Base-by-base conservation (phyloP, 2,888 invertebrate species). In the Fragum whitleyi region DNA sequence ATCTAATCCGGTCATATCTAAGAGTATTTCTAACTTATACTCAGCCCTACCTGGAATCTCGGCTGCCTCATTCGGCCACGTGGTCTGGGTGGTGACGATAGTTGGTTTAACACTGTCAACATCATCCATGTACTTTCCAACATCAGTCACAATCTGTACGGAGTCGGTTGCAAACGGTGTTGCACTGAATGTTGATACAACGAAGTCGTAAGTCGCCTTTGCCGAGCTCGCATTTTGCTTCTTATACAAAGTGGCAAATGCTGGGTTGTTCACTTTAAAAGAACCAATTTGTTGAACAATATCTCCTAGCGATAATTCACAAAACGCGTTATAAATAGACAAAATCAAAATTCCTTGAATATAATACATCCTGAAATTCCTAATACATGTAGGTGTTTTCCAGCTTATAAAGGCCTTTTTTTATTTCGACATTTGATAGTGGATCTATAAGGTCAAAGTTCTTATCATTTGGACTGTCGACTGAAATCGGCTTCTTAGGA, bases 21-120 rank as follows among this genome's bases (percentile, higher is more conserved):
- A n/a, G n/a, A n/a, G n/a, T n/a, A n/a, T n/a, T n/a, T n/a, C n/a
- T n/a, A n/a, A n/a, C n/a, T n/a, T n/a, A n/a, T 6, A 36, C 3
- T 36, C 9, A 9, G 32, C 32, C 39, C 11, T 65, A 74, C 74
- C 79, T 71, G 79, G 74, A 26, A 79, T 70, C 1, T 74, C 79
- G 1, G 79, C 57, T 0, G 51, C 70, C 36, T 79, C 79, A 29
- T 79, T 79, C 6, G 79, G 79, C 74, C 79, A 79, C 55, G 71
- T 74, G 39, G 74, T 69, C 28, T 79, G 47, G 1, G 79, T 79
- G 0, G 79, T 79, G 16, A 79, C 32, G 11, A 29, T 47, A n/a
- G 59, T 39, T n/a, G 65, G 53, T 19, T 70, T 51, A 21, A 74
- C 53, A 11, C n/a, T 39, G 9, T 32, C n/a, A 7, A 79, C 67